Evolutionary conservation across 2,113 vertebrate genomes (phyloP).

Genomic region (Glaucidium brasilianum): DNA sequence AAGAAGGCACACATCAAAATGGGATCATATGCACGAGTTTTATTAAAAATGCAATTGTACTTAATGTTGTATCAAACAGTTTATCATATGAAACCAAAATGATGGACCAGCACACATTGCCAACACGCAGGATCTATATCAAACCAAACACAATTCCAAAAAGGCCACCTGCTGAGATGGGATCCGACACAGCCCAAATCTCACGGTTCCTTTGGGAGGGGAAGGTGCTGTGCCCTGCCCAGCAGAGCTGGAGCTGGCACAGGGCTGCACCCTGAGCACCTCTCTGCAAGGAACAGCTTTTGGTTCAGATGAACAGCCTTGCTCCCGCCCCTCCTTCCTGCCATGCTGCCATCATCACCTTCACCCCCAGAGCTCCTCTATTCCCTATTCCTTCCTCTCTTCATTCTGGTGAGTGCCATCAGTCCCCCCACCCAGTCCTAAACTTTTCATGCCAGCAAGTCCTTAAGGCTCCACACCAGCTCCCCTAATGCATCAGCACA

Average conservation of each 20-base stretch:
- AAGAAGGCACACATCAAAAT: not conserved
- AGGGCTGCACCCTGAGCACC: not conserved
- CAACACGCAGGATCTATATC: not conserved
- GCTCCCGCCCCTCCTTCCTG: not conserved
- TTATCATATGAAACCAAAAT: not conserved
- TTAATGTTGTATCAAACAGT: not conserved
- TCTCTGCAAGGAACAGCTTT: not conserved
- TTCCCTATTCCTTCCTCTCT: not conserved
- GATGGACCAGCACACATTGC: not conserved
- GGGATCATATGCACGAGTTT: not conserved
- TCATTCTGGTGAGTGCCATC: not conserved
- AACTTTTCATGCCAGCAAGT: not conserved
- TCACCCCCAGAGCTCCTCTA: not conserved
- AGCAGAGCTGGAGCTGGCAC: not conserved
- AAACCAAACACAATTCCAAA: not conserved
- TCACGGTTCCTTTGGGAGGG: not conserved
- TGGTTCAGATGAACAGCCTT: not conserved
- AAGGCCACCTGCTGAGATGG: not conserved
- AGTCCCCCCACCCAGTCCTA: too few relatives aligned
- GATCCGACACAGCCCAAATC: not conserved
- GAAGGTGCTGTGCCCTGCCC: not conserved
- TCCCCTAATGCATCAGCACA: not conserved
- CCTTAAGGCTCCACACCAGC: not conserved
- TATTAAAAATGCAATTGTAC: not conserved
- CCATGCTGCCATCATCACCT: not conserved